These are phyloP conservation scores for Smutsia temminckii DNA, from an alignment of 2,797 vertebrate genomes.

Conservation along the genomic window DNA sequence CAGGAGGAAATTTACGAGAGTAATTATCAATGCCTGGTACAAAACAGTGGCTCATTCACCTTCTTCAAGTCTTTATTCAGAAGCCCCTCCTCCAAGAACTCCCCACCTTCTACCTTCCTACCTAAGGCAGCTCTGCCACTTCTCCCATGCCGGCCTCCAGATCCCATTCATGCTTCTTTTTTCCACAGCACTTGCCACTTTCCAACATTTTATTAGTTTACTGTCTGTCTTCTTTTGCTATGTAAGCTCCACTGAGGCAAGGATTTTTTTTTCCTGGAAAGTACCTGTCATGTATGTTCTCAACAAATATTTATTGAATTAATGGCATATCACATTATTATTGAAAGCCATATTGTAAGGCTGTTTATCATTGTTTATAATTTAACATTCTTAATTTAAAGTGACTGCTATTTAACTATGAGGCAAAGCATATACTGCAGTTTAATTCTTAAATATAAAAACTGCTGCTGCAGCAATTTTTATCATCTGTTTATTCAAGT, in stretches of 20 bases:
- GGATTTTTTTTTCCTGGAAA: slow-evolving; percentile 3
- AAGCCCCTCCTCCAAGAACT: background rate
- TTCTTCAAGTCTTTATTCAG: background rate
- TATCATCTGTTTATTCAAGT: background rate
- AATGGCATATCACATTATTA: background rate
- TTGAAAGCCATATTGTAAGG: background rate
- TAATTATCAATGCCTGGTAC: background rate
- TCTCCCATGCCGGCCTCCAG: background rate
- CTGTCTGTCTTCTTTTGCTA: slow-evolving; percentile 20
- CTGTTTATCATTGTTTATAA: background rate
- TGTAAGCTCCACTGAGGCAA: background rate
- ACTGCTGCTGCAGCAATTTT: slow-evolving; percentile 22
- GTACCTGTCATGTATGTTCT: background rate
- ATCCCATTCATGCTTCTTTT: background rate
- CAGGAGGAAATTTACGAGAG: background rate
- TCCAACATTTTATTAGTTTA: background rate
- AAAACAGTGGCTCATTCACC: background rate
- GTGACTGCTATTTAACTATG: background rate
- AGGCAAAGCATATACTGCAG: background rate
- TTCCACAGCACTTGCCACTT: background rate
- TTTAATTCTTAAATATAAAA: slow-evolving; percentile 53
- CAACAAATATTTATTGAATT: slow-evolving; percentile 11
- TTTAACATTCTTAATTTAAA: slow-evolving; percentile 12
- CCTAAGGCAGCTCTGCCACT: background rate
- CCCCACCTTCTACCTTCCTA: background rate